Evolutionary conservation across 2,797 vertebrate genomes (phyloP).

Genomic region (Malurus leucopterus): DNA sequence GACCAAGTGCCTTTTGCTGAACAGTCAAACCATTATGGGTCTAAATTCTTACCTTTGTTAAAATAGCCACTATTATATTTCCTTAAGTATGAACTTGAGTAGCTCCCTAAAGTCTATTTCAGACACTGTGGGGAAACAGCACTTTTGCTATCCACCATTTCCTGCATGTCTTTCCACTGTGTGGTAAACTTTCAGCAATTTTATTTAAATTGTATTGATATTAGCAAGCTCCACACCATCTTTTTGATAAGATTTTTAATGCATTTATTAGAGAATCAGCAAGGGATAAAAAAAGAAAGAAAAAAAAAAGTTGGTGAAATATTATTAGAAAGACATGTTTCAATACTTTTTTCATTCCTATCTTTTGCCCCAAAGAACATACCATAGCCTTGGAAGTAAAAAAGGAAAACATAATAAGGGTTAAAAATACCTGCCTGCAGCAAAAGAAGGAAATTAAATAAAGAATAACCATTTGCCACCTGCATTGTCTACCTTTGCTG

Average conservation of each 20-base stretch:
- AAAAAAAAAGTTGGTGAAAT: not conserved
- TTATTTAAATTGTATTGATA: not conserved
- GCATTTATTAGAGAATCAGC: not conserved
- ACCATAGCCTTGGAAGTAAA: not conserved
- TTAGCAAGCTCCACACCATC: accelerated
- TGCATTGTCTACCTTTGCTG: not conserved
- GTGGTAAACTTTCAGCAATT: not conserved
- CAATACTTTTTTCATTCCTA: not conserved
- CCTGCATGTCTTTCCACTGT: not conserved
- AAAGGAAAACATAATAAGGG: not conserved
- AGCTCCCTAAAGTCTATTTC: not conserved
- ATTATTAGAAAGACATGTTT: not conserved
- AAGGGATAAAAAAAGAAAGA: not conserved
- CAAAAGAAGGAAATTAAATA: conserved; percentile 18
- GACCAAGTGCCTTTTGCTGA: not conserved
- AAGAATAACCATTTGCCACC: not conserved
- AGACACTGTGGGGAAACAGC: not conserved
- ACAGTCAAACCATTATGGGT: not conserved
- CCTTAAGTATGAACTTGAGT: not conserved
- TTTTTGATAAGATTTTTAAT: not conserved
- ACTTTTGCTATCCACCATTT: not conserved
- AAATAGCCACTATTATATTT: not conserved
- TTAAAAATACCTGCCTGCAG: not conserved
- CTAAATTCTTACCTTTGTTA: not conserved
- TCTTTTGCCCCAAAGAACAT: not conserved